Evolutionary conservation across 2,113 vertebrate genomes (phyloP).

Genomic region (Cephalopholis sonnerati): DNA sequence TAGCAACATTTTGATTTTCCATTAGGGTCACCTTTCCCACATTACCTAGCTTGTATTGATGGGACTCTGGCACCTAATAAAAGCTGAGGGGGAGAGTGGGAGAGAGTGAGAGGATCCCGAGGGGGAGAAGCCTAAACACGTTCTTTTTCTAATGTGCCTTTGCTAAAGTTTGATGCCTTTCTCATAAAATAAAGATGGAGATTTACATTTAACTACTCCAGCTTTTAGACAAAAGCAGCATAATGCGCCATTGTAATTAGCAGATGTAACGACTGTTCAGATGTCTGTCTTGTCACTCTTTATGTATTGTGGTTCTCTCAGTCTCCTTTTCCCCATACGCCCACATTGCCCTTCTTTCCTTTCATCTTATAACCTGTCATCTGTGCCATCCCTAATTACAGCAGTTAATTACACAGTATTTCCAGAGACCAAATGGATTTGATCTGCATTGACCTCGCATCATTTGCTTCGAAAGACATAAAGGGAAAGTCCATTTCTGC

Average conservation of each 20-base stretch:
- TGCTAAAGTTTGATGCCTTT: constrained; percentile 15
- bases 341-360: constrained; percentile 32
- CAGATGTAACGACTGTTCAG: background rate
- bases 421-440: constrained; percentile 70
- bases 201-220: constrained; percentile 11
- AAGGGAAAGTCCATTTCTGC: background rate
- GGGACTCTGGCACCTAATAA: constrained; percentile 38
- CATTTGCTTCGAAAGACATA: constrained; percentile 41
- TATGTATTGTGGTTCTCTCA: background rate
- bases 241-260: constrained; percentile 9
- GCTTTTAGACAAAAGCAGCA: constrained; percentile 4
- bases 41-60: constrained; percentile 40
- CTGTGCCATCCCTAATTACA: constrained; percentile 65
- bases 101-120: background rate
- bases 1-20: constrained; percentile 60
- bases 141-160: background rate
- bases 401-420: constrained; percentile 72
- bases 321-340: background rate
- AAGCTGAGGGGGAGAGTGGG: background rate
- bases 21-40: constrained; percentile 58
- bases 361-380: constrained; percentile 58
- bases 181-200: constrained; percentile 18
- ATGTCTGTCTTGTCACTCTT: constrained; percentile 7
- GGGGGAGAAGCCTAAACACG: background rate
- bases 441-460: constrained; percentile 59